phyloP scores from a whole-genome alignment of 2,797 vertebrate genomes.

The Limosa lapponica region DNA sequence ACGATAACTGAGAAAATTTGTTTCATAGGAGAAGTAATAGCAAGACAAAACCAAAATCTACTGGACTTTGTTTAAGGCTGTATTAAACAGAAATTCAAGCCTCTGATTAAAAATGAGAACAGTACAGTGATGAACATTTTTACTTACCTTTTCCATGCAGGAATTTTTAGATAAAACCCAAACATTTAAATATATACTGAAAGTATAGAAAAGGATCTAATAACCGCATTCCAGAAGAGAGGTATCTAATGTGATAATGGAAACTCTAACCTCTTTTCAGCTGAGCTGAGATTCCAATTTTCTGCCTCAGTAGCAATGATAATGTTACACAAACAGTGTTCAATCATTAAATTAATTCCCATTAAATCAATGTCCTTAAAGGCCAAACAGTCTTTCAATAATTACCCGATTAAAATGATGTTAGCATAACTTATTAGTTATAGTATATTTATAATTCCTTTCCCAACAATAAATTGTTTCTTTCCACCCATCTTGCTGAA shows the following conservation, averaged over 20 bases:
- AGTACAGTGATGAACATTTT: neutral
- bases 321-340: slow-evolving; percentile 70
- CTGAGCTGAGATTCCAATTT: slow-evolving; percentile 74
- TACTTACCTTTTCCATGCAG: neutral
- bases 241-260: slow-evolving; percentile 35
- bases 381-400: slow-evolving; percentile 69
- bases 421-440: slow-evolving; percentile 59
- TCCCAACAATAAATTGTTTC: neutral
- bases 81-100: slow-evolving; percentile 1
- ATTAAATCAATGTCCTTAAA: slow-evolving; percentile 77
- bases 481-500: neutral
- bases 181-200: slow-evolving; percentile 16
- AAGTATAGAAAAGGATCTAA: slow-evolving; percentile 22
- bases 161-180: slow-evolving; percentile 19
- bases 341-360: slow-evolving; percentile 75
- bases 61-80: neutral
- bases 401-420: slow-evolving; percentile 66
- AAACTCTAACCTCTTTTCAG: slow-evolving; percentile 60
- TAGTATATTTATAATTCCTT: slow-evolving; percentile 40
- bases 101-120: neutral
- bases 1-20: neutral
- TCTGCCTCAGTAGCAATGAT: slow-evolving; percentile 71
- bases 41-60: neutral
- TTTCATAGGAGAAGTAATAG: neutral
- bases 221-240: slow-evolving; percentile 33